phyloP scores from a whole-genome alignment of 2,888 invertebrate genomes.

The Entomobrya multifasciata region DNA sequence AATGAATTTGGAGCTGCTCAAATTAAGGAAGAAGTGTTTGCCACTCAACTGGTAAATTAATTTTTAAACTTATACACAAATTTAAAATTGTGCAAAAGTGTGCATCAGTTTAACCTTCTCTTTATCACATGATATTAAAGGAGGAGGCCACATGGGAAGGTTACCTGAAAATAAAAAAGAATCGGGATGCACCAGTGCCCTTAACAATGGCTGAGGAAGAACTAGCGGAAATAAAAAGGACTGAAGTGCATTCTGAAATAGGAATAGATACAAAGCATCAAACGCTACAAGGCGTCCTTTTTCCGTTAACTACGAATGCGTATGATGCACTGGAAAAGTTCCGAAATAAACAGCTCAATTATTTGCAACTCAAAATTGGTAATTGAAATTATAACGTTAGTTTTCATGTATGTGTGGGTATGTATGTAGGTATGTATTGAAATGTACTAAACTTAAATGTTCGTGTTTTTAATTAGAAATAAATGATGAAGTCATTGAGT shows the following conservation, averaged over 20 bases:
- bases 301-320: slow-evolving; percentile 93
- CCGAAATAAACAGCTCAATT: slow-evolving; percentile 89
- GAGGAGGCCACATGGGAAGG: slow-evolving; percentile 92
- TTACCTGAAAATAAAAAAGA: slow-evolving; percentile 89
- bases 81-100: background rate
- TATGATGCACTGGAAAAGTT: slow-evolving; percentile 89
- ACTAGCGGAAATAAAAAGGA: slow-evolving; percentile 88
- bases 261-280: slow-evolving; percentile 92
- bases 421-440: no score
- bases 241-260: slow-evolving; percentile 87
- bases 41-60: slow-evolving; percentile 87
- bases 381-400: slow-evolving; percentile 61
- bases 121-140: no score
- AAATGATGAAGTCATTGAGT: slow-evolving; percentile 92
- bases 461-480: slow-evolving; percentile 85
- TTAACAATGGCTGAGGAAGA: slow-evolving; percentile 94
- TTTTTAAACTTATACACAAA: background rate
- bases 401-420: background rate
- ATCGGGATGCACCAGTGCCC: slow-evolving; percentile 92
- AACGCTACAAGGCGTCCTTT: slow-evolving; percentile 92
- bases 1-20: slow-evolving; percentile 97
- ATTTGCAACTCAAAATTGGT: slow-evolving; percentile 94
- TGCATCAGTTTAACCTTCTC: slow-evolving; percentile 76
- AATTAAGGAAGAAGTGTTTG: slow-evolving; percentile 97
- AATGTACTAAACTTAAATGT: background rate